Conservation (phyloP, 2,888 invertebrate genomes). For the Dryobotodes eremita region DNA sequence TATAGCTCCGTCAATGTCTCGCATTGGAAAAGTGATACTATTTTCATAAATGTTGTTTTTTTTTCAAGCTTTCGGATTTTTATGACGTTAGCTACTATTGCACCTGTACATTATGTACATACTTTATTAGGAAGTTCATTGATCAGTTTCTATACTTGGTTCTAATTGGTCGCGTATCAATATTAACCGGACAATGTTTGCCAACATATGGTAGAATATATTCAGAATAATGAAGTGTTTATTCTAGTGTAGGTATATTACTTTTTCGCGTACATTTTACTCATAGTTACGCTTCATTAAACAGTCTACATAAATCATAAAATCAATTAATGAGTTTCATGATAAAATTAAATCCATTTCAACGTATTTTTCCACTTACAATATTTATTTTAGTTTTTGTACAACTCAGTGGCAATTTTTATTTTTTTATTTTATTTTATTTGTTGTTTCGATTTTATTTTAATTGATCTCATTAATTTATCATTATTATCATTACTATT, state of each 20-base stretch:
- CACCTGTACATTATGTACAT: not conserved
- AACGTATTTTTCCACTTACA: not conserved
- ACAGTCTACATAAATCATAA: not conserved
- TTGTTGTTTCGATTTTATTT: too few species aligned
- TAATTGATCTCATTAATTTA: too few species aligned
- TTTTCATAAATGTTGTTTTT: not conserved
- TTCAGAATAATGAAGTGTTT: too few species aligned
- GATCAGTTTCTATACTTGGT: slow-evolving; percentile 4
- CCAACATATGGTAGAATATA: too few species aligned
- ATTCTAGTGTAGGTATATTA: not conserved
- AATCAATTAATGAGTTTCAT: not conserved
- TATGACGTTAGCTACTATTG: slow-evolving; percentile 1
- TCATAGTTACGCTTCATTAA: not conserved
- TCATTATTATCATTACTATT: too few species aligned
- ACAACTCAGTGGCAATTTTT: not conserved
- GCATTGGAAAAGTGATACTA: not conserved
- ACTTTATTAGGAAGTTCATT: slow-evolving; percentile 18
- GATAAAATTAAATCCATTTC: not conserved
- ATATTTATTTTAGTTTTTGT: slow-evolving; percentile 9
- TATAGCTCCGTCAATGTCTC: not conserved
- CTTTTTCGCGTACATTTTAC: not conserved
- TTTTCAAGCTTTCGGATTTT: not conserved
- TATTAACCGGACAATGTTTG: not conserved
- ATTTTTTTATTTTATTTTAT: too few species aligned
- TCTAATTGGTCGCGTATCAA: not conserved